Evolutionary conservation across 2,113 vertebrate species (phyloP), one percentile per base, ranked within the genome.

Genomic region (Platichthys flesus): DNA sequence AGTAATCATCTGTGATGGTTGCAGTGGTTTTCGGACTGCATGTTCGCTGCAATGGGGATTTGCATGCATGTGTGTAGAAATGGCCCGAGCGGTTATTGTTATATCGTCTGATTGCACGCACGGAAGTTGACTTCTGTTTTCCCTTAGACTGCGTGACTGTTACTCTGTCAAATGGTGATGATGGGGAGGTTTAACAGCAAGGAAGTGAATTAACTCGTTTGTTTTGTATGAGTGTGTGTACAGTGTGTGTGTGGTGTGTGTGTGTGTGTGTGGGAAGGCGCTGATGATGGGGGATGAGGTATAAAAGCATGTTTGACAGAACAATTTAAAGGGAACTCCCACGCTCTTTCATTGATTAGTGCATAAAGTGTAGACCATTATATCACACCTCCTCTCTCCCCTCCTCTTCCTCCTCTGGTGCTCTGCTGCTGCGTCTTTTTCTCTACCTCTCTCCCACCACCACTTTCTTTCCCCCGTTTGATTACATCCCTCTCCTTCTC

Each of bases 271-370:
- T 66, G 24, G 26, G 40, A 37, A 24, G 45, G 23, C 9, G 0
- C 31, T 62, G 40, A 40, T 26, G 42, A 60, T 2, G 2, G 3
- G 24, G 15, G 26, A 64, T 78, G 49, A 68, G 14, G 23, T 58
- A 71, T 60, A 47, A 84, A 76, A 67, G 40, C 45, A 55, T 64
- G 55, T 67, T 67, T 82, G 70, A 86, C 58, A 71, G 40, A 71
- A 69, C 58, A 74, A 79, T 88, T 86, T 59, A 51, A 42, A 47
- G 42, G 69, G 31, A 85, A 76, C 73, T 68, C 80, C 64, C 59
- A 59, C 59, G 9, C 35, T 60, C 9, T 59, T 71, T 78, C 57
- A 82, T 70, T 78, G 37, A 77, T 79, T 54, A 28, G 1, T 66
- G 63, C 52, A 67, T 58, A 54, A 61, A 75, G 56, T 54, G 59